Evolutionary conservation across 2,797 vertebrate genomes (phyloP).

Genomic region (Fistularia tabacaria): DNA sequence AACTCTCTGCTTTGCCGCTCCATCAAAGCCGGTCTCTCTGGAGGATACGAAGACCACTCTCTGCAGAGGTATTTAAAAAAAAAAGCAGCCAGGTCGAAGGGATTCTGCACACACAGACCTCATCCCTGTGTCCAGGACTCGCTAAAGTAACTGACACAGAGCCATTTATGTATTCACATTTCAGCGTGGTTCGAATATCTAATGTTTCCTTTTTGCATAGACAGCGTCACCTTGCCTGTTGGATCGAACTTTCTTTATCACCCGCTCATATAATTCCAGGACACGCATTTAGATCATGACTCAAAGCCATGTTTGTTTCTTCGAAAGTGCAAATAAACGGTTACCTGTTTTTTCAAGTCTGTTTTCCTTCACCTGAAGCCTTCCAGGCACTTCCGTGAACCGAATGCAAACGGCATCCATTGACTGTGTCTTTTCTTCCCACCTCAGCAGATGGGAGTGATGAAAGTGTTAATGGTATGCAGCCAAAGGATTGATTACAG

Average conservation of each 20-base stretch:
- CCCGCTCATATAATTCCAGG: conserved; percentile 2
- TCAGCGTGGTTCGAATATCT: conserved; percentile 19
- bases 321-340: not conserved
- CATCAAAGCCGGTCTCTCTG: conserved; percentile 7
- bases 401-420: conserved; percentile 38
- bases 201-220: conserved; percentile 11
- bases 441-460: conserved; percentile 37
- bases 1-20: conserved; percentile 19
- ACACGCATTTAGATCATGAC: not conserved
- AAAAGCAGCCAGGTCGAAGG: too few relatives aligned
- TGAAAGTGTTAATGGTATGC: conserved; percentile 53
- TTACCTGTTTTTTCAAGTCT: too few relatives aligned
- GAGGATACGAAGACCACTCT: conserved; percentile 13
- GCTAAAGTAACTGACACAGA: not conserved
- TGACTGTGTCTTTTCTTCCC: conserved; percentile 9
- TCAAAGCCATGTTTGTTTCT: not conserved
- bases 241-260: conserved; percentile 14
- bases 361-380: not conserved
- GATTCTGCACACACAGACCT: too few relatives aligned
- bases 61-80: conserved; percentile 11
- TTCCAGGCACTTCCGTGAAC: conserved; percentile 19
- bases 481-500: conserved; percentile 52
- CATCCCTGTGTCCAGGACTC: too few relatives aligned
- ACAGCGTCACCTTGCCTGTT: conserved; percentile 41
- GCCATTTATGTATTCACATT: conserved; percentile 14